These are phyloP conservation scores for Catostylus mosaicus DNA, from an alignment of 30 jellyfish, hydroid and myxozoan species.

Conservation along the genomic window DNA sequence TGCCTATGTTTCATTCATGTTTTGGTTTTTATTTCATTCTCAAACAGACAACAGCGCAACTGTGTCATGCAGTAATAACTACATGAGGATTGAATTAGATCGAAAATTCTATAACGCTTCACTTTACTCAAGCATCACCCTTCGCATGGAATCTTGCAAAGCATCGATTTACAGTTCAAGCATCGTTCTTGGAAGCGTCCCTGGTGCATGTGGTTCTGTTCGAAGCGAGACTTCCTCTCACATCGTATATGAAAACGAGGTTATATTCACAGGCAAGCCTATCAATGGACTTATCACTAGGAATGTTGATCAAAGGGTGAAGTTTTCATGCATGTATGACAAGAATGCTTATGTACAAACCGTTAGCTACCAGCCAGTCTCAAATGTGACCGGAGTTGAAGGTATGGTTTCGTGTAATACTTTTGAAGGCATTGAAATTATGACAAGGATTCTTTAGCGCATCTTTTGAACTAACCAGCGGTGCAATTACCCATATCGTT, in stretches of 20 bases:
- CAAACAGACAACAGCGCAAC: neutral
- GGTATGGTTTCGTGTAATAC: slow-evolving; percentile 1
- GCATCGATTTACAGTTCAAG: neutral
- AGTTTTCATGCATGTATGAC: neutral
- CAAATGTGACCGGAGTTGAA: slow-evolving; percentile 19
- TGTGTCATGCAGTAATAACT: slow-evolving; percentile 29
- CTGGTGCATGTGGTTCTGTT: slow-evolving; percentile 22
- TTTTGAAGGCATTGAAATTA: too few species aligned
- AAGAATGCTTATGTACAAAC: slow-evolving; percentile 2
- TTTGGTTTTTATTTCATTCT: too few species aligned
- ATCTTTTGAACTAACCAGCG: too few species aligned
- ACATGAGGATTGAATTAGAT: slow-evolving; percentile 23
- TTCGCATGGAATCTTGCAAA: slow-evolving; percentile 14
- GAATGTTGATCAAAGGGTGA: slow-evolving; percentile 3
- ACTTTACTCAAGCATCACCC: slow-evolving; percentile 27
- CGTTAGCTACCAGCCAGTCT: slow-evolving; percentile 4
- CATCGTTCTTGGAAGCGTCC: slow-evolving; percentile 28
- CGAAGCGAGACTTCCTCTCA: slow-evolving; percentile 6
- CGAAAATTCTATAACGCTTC: slow-evolving; percentile 19
- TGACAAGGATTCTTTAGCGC: too few species aligned
- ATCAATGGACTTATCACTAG: neutral
- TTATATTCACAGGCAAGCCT: slow-evolving; percentile 30
- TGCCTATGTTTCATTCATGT: too few species aligned
- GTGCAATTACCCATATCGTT: too few species aligned
- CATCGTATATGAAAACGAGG: slow-evolving; percentile 29